Evolutionary conservation across 2,113 vertebrate genomes (phyloP).

Genomic region (Epinephelus fuscoguttatus): DNA sequence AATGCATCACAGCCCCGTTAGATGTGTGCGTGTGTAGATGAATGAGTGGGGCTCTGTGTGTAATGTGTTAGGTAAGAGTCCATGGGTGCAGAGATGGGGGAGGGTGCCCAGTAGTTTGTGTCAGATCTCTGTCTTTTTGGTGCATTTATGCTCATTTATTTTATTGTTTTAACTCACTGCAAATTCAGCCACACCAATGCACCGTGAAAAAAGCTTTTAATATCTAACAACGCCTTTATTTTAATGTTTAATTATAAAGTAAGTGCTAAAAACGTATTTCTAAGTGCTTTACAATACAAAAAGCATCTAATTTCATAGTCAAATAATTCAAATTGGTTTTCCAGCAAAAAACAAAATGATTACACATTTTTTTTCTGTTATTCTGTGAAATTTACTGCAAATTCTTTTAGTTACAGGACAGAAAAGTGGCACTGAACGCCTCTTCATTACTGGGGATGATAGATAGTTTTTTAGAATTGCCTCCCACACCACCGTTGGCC

Average conservation of each 20-base stretch:
- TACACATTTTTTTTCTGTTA: neutral
- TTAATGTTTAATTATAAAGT: neutral
- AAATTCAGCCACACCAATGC: neutral
- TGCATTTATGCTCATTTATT: neutral
- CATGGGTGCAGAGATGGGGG: neutral
- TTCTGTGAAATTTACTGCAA: too few relatives aligned
- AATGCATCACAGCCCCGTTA: conserved; percentile 73
- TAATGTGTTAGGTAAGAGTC: neutral
- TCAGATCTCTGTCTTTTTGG: neutral
- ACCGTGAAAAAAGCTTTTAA: too few relatives aligned
- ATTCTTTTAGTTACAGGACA: neutral
- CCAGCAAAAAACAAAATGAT: neutral
- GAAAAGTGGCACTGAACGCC: too few relatives aligned
- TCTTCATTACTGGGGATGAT: neutral
- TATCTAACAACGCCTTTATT: neutral
- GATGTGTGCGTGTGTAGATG: neutral
- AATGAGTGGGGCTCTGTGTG: neutral
- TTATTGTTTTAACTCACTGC: neutral
- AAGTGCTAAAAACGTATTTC: neutral
- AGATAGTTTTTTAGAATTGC: neutral
- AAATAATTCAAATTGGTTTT: too few relatives aligned
- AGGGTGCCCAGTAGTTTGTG: neutral
- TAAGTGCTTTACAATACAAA: neutral
- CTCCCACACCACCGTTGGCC: neutral
- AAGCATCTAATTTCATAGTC: too few relatives aligned